phyloP scores from a whole-genome alignment of 2,113 vertebrate genomes.

The Hemibagrus wyckioides region DNA sequence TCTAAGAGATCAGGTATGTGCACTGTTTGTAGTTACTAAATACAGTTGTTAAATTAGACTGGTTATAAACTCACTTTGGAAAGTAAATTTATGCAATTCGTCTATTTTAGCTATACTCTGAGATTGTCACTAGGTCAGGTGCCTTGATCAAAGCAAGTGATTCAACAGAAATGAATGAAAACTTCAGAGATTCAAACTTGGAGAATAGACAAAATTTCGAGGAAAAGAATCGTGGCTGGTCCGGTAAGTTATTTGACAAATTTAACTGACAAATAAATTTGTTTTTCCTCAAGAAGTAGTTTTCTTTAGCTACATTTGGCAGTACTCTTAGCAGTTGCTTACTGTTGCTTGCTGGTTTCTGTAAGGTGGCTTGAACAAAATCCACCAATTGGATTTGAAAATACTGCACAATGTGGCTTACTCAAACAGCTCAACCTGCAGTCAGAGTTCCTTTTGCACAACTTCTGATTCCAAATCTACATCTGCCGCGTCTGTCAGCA shows the following conservation, averaged over 20 bases:
- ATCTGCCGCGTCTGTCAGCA: slow-evolving; percentile 57
- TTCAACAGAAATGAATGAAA: slow-evolving; percentile 25
- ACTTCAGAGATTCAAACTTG: slow-evolving; percentile 43
- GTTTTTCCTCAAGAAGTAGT: background rate
- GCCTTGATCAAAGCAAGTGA: slow-evolving; percentile 40
- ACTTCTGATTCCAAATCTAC: slow-evolving; percentile 55
- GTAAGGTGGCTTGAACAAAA: slow-evolving; percentile 34
- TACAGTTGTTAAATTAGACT: background rate
- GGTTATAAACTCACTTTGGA: background rate
- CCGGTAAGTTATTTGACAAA: slow-evolving; percentile 60
- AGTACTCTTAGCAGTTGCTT: background rate
- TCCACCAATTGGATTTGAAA: slow-evolving; percentile 41
- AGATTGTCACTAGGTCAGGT: slow-evolving; percentile 46
- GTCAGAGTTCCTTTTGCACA: slow-evolving; percentile 52
- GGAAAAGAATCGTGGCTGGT: slow-evolving; percentile 33
- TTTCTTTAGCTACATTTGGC: background rate
- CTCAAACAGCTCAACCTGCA: slow-evolving; percentile 51
- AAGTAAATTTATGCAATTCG: background rate
- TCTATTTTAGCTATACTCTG: slow-evolving; percentile 60
- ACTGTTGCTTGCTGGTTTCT: slow-evolving; percentile 10
- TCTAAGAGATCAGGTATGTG: slow-evolving; percentile 68
- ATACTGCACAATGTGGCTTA: slow-evolving; percentile 48
- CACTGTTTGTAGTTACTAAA: background rate
- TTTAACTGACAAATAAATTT: background rate
- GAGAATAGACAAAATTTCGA: slow-evolving; percentile 59